Evolutionary conservation across 2,797 vertebrate species (phyloP).

Genomic region (Phoebastria nigripes): DNA sequence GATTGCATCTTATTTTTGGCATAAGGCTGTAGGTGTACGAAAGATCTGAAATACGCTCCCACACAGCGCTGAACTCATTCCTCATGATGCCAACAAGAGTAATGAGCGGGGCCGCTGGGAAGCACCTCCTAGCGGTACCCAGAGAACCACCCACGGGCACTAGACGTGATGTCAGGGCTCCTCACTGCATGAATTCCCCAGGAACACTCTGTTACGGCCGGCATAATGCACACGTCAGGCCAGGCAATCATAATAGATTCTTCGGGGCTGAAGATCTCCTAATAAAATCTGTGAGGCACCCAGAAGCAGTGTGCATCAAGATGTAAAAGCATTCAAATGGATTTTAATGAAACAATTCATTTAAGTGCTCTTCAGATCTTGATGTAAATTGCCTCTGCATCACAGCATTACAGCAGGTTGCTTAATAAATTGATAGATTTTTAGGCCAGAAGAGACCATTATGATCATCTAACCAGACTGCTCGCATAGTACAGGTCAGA

Average conservation of each 20-base stretch:
- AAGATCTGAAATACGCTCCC: slow-evolving; percentile 59
- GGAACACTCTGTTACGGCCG: background rate
- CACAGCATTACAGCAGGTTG: background rate
- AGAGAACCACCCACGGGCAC: slow-evolving; percentile 42
- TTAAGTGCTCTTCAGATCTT: slow-evolving; percentile 46
- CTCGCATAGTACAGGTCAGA: slow-evolving; percentile 8
- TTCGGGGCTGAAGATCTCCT: background rate
- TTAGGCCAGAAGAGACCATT: slow-evolving; percentile 14
- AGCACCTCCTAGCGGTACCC: slow-evolving; percentile 27
- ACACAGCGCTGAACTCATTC: slow-evolving; percentile 41
- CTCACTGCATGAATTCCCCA: background rate
- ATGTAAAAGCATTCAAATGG: slow-evolving; percentile 44
- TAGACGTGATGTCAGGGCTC: slow-evolving; percentile 1
- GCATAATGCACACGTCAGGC: background rate
- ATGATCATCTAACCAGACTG: slow-evolving; percentile 13
- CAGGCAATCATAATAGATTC: background rate
- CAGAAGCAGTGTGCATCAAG: background rate
- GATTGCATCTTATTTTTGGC: slow-evolving; percentile 73
- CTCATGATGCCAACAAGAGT: slow-evolving; percentile 24
- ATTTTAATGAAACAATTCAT: slow-evolving; percentile 55
- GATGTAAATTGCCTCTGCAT: slow-evolving; percentile 47
- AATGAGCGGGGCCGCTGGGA: background rate
- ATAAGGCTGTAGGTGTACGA: slow-evolving; percentile 68
- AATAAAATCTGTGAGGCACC: background rate
- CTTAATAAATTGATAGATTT: slow-evolving; percentile 53